Base-by-base conservation (phyloP, 2,797 vertebrate species). In the Pseudomugil gertrudae region DNA sequence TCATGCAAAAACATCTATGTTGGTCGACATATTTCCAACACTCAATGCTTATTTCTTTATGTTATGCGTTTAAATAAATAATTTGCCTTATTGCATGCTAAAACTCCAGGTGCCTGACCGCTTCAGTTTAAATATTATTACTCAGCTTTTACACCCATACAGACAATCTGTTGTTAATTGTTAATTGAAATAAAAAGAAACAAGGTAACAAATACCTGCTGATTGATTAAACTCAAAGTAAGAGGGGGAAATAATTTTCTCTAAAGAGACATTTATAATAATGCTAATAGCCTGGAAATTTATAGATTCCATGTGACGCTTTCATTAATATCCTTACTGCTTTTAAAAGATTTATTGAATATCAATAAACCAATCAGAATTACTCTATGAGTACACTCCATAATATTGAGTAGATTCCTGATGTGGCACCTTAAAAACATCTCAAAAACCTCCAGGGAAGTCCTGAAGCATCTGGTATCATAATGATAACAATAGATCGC, bases 201-300 rank as follows among this genome's bases (percentile, higher is more conserved):
- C n/a, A 87, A 58, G 51, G 73, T 53, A 81, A 80, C 84, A 85
- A 80, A 88, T 84, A 89, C 66, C 63, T 48, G 50, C 33, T 80
- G 87, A 94, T 93, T 90, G 89, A 93, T 94, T 94, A 90, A 84
- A 81, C 92, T 92, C 89, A 79, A 58, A 35, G 10, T 35, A 78
- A 80, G 73, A 72, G 89, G 90, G 92, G 91, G 92, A 70, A 87
- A 92, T 89, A n/a, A 81, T 80, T 83, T 86, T 78, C 84, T 88
- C 71, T 82, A 78, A 82, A 79, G 79, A 69, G 45, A 78, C 84
- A 93, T 92, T 93, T 91, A 93, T 92, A 93, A 92, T 87, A 89
- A 90, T 85, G 87, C 91, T 89, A 89, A 92, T 91, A 89, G 84
- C 79, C 71, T 78, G 59, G 73, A 83, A 90, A 87, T 89, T 89